These are phyloP conservation scores for Falco punctatus DNA, from an alignment of 2,113 vertebrate species.

Conservation along the genomic window DNA sequence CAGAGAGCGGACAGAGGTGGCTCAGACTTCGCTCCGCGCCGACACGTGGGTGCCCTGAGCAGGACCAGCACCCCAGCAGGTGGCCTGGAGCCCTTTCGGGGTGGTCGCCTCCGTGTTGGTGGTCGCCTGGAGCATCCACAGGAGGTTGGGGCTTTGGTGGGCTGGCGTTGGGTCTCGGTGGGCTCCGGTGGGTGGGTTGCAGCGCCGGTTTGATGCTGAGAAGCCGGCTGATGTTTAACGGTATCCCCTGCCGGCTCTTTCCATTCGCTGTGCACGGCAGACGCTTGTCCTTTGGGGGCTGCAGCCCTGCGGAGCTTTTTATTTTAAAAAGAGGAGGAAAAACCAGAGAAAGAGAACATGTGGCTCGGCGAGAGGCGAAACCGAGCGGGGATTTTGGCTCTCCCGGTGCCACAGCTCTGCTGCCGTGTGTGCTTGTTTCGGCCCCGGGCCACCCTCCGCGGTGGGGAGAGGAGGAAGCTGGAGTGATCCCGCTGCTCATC, in stretches of 20 bases:
- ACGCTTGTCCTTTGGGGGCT: background rate
- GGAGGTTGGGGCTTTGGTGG: background rate
- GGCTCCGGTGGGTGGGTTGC: too few species aligned
- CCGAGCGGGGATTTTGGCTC: background rate
- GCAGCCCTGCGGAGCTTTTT: background rate
- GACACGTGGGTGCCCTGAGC: background rate
- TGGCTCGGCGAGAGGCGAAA: background rate
- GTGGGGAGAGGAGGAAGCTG: background rate
- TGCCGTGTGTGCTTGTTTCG: background rate
- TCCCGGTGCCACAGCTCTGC: background rate
- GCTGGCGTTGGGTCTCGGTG: background rate
- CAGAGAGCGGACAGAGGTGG: background rate
- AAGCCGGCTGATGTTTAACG: background rate
- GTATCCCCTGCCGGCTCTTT: background rate
- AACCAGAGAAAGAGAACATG: background rate
- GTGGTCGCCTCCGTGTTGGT: fast-evolving
- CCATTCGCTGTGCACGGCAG: background rate
- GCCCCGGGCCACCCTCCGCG: background rate
- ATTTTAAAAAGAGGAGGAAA: background rate
- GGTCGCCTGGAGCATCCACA: background rate
- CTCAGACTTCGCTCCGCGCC: background rate
- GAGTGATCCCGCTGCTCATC: background rate
- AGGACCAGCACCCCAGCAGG: too few species aligned
- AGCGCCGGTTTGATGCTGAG: background rate
- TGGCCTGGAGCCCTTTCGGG: too few species aligned